These are phyloP conservation scores for Brenthis ino DNA, from an alignment of 2,888 invertebrate species.

Conservation along the genomic window DNA sequence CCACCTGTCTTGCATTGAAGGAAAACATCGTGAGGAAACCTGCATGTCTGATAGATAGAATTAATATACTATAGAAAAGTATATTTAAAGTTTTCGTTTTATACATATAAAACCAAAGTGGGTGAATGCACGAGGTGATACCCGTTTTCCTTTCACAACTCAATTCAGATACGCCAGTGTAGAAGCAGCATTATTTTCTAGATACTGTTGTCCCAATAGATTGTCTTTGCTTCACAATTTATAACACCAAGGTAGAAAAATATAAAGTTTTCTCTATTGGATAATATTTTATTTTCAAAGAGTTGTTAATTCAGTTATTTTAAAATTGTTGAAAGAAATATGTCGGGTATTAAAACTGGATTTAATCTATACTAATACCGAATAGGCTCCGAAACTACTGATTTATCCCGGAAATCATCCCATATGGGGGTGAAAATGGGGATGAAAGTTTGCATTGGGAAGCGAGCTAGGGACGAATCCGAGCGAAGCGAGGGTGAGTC, in stretches of 20 bases:
- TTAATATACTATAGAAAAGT: no score
- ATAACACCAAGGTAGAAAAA: conserved; percentile 17
- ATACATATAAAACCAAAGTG: neutral
- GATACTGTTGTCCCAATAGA: conserved; percentile 22
- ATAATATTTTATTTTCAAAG: conserved; percentile 12
- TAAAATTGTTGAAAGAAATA: neutral
- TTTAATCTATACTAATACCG: no score
- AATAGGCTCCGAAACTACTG: no score
- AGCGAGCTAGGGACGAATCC: no score
- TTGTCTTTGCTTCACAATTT: conserved; percentile 25
- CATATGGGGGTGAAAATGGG: no score
- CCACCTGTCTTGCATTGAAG: no score
- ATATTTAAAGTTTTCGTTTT: neutral
- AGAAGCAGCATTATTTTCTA: conserved; percentile 18
- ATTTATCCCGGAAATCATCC: no score
- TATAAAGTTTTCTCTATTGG: conserved; percentile 15
- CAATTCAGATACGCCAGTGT: conserved; percentile 18
- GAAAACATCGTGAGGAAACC: no score
- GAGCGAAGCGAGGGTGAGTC: no score
- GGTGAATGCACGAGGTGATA: neutral
- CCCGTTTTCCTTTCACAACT: conserved; percentile 10
- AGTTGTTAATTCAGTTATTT: conserved; percentile 9
- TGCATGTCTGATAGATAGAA: no score
- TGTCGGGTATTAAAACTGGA: no score
- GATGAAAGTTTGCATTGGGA: no score